These are phyloP conservation scores for Oligia fasciuncula DNA, from an alignment of 2,888 invertebrate species.

Conservation along the genomic window DNA sequence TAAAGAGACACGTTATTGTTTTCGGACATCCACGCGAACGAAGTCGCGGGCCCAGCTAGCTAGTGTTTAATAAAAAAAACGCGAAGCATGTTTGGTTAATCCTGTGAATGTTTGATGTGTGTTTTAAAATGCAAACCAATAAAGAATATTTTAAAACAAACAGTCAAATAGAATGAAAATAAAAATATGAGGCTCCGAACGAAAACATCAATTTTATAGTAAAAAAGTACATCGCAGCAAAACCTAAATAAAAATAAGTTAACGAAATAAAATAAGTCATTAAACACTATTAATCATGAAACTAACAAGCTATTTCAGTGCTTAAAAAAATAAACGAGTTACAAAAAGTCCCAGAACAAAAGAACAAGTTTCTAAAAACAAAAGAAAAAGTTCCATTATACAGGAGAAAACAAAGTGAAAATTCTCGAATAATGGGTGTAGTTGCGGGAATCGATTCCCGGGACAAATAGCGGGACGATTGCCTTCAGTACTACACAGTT, in stretches of 20 bases:
- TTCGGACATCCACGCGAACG: no score
- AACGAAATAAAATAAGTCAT: not conserved
- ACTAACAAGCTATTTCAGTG: not conserved
- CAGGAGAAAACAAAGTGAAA: conserved; percentile 33
- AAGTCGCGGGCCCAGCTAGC: no score
- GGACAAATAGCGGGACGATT: conserved; percentile 69
- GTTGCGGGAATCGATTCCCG: conserved; percentile 69
- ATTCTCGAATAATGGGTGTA: conserved; percentile 63
- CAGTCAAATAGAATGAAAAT: not conserved
- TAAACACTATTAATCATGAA: not conserved
- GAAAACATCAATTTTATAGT: not conserved
- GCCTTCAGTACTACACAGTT: conserved; percentile 48
- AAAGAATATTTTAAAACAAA: conserved; percentile 27
- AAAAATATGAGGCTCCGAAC: conserved; percentile 3
- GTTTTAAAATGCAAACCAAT: conserved; percentile 32
- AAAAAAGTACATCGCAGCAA: not conserved
- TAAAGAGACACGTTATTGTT: no score
- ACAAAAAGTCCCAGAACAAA: conserved; percentile 10
- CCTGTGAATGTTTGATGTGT: conserved; percentile 31
- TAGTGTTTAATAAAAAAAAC: conserved; percentile 34
- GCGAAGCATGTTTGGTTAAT: conserved; percentile 29
- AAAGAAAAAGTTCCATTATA: conserved; percentile 9
- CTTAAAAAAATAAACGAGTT: not conserved
- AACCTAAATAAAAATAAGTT: not conserved
- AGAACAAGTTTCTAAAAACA: conserved; percentile 22